These are phyloP conservation scores for Rhodophaea formosa DNA, from an alignment of 2,888 invertebrate genomes.

Conservation along the genomic window DNA sequence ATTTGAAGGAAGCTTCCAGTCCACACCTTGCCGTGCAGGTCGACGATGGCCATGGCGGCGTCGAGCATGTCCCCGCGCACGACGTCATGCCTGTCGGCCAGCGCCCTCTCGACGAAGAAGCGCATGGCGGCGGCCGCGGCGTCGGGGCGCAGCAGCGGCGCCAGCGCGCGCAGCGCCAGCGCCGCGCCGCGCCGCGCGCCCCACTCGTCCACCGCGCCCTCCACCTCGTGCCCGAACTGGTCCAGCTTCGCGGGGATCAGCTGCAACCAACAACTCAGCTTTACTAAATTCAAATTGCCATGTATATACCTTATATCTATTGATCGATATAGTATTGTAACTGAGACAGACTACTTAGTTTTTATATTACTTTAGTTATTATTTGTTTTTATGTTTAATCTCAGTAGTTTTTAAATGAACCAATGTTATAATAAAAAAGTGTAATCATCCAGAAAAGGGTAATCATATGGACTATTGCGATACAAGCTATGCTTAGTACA, in stretches of 20 bases:
- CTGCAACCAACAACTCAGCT: conserved; percentile 43
- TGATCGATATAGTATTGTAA: too few species aligned
- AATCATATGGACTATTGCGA: too few species aligned
- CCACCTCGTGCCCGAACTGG: conserved; percentile 94
- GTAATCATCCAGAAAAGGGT: too few species aligned
- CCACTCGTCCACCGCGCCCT: conserved; percentile 94
- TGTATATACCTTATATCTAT: too few species aligned
- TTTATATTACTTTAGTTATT: too few species aligned
- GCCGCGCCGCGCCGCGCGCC: conserved; percentile 94
- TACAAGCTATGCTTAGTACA: too few species aligned
- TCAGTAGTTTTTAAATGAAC: too few species aligned
- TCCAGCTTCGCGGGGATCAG: conserved; percentile 93
- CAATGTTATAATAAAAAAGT: too few species aligned
- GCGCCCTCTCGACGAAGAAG: conserved; percentile 92
- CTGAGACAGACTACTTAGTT: too few species aligned
- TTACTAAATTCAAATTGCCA: too few species aligned
- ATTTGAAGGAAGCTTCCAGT: too few species aligned
- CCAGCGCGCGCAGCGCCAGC: conserved; percentile 89
- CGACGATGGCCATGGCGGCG: conserved; percentile 95
- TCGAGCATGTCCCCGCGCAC: conserved; percentile 95
- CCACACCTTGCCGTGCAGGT: conserved; percentile 92
- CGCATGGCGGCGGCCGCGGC: conserved; percentile 86
- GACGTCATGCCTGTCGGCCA: conserved; percentile 91
- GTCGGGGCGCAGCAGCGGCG: conserved; percentile 84
- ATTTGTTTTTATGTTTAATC: too few species aligned